phyloP scores from a whole-genome alignment of 2,888 invertebrate genomes.

The Coelinius sp. region DNA sequence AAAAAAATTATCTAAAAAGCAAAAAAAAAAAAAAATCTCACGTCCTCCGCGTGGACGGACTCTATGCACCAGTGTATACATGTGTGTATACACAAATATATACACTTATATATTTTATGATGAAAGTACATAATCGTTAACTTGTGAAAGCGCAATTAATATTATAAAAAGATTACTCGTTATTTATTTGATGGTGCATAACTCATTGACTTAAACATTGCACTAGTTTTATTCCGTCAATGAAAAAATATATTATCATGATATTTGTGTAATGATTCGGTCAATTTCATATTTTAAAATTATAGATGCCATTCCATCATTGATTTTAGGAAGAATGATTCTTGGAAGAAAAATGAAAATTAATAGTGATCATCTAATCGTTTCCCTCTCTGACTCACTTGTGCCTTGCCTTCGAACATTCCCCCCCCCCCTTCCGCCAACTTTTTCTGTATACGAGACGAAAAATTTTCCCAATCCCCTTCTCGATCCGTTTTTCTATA shows the following conservation, averaged over 20 bases:
- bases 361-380: constrained; percentile 46
- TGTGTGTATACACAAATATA: constrained; percentile 39
- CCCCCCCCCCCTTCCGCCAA: constrained; percentile 48
- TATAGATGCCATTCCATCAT: constrained; percentile 31
- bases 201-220: background rate
- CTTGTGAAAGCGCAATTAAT: constrained; percentile 39
- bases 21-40: constrained; percentile 37
- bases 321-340: constrained; percentile 26
- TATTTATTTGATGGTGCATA: background rate
- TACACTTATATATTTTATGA: constrained; percentile 51
- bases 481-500: constrained; percentile 42
- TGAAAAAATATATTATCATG: constrained; percentile 15
- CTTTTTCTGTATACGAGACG: constrained; percentile 44
- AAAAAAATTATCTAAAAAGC: constrained; percentile 1
- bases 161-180: constrained; percentile 34
- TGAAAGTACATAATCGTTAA: constrained; percentile 56
- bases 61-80: constrained; percentile 36
- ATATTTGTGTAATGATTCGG: constrained; percentile 4
- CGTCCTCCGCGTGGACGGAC: no score
- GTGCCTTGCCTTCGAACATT: constrained; percentile 65
- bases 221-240: constrained; percentile 25
- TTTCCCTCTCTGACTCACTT: constrained; percentile 62
- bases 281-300: background rate
- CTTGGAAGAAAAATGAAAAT: constrained; percentile 34
- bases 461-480: constrained; percentile 11